A percentile compares a stretch with the other conserved stretches of the same genome.
Evolutionary conservation across 2,797 vertebrate species (phyloP).

Genomic region (Gambusia yucatana): DNA sequence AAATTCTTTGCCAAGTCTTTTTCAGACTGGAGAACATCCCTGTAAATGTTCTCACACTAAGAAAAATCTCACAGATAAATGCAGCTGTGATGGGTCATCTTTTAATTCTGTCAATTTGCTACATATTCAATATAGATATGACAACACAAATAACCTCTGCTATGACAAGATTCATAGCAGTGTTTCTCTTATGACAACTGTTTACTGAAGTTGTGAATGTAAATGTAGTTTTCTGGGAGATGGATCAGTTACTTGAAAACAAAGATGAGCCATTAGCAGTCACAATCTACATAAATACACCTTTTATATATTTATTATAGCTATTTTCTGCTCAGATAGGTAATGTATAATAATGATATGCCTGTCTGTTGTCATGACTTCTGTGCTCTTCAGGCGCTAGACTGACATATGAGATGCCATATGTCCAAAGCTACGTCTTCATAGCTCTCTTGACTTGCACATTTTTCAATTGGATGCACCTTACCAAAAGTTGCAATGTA

Average conservation of each 20-base stretch:
- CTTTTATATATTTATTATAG: not conserved
- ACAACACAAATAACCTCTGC: not conserved
- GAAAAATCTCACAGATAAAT: not conserved
- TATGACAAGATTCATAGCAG: not conserved
- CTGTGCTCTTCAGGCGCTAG: constrained; percentile 3
- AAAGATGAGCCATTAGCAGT: not conserved
- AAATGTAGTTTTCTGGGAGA: not conserved
- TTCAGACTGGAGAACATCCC: constrained; percentile 42
- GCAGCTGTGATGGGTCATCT: not conserved
- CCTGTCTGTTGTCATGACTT: not conserved
- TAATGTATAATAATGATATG: not conserved
- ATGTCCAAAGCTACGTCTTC: constrained; percentile 37
- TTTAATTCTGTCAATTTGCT: constrained; percentile 3
- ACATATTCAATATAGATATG: constrained; percentile 4
- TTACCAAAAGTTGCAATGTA: constrained; percentile 75
- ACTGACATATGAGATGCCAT: constrained; percentile 23
- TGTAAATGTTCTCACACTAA: constrained; percentile 28
- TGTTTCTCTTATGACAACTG: not conserved
- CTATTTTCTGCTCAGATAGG: not conserved
- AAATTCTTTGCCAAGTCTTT: constrained; percentile 33
- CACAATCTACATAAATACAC: constrained; percentile 6
- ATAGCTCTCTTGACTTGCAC: constrained; percentile 24
- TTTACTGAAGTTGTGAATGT: not conserved
- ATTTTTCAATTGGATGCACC: constrained; percentile 65
- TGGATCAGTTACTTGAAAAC: not conserved